Evolutionary conservation across 37 sponge, comb jelly and placozoan genomes (phyloP).

Genomic region (Oopsacas minuta): DNA sequence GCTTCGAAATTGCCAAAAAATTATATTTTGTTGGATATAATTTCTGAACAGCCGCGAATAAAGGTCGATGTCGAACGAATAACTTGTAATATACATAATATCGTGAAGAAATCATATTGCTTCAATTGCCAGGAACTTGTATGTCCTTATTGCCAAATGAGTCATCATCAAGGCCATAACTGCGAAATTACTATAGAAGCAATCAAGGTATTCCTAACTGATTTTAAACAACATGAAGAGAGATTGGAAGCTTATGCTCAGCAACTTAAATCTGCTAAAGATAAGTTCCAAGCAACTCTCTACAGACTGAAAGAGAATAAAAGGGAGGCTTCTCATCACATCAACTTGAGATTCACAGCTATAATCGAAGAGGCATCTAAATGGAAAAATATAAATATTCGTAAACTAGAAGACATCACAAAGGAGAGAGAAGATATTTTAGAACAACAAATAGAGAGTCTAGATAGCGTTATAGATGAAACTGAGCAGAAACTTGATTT

Average conservation of each 20-base stretch:
- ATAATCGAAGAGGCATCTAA: background rate
- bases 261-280: background rate
- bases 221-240: background rate
- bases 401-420: background rate
- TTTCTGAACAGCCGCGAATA: background rate
- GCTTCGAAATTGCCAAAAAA: background rate
- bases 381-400: constrained; percentile 11
- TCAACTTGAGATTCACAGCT: background rate
- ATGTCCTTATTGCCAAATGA: constrained; percentile 3
- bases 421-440: background rate
- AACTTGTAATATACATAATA: background rate
- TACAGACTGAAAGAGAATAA: background rate
- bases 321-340: background rate
- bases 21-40: constrained; percentile 15
- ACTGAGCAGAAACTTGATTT: background rate
- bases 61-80: background rate
- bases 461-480: background rate
- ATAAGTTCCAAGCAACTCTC: constrained; percentile 16
- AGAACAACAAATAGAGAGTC: background rate
- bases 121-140: constrained; percentile 6
- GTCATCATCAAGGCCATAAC: background rate
- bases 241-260: background rate
- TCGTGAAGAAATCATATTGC: constrained; percentile 3
- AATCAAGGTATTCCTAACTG: background rate
- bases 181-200: constrained; percentile 10